Base-by-base conservation (phyloP, 2,888 invertebrate species). In the Himalopsyche japonica region DNA sequence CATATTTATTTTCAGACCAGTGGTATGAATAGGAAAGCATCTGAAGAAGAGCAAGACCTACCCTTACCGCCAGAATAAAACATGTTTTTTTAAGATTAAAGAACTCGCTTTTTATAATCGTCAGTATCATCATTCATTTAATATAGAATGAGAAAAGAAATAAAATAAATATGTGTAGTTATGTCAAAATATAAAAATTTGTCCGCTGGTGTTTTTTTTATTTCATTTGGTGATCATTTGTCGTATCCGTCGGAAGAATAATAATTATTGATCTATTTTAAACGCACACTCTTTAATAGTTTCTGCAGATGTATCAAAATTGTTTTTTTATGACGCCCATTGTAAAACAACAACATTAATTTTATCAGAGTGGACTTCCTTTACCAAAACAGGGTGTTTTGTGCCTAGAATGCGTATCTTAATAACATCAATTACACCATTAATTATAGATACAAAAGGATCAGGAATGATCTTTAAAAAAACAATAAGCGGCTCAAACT, bases 1-100 rank as follows among this genome's bases (percentile, higher is more conserved):
- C 0, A 88, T 0, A 5, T 90, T 0, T 85, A 89, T 1, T 88
- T 88, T 10, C 89, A 90, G 1, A 90, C 89, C 5, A 87, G 84
- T 20, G 90, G 88, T 85, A 7, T 91, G 91, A 48, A 90, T 91
- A 49, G 90, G 89, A 81, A 91, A 91, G 3, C 91, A 10, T 81
- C 81, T 6, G 84, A 84, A 81, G 81, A 84, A 27, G 84, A 84
- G 4, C 81, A 91, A n/a, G 92, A 92, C 76, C 88, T 92, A 76
- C 92, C 92, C 15, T 87, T 92, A 57, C 92, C 92, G 1, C 92
- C 92, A 1, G 92, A 92, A 86, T 92, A 88, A 87, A 48, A 70
- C 27, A 70, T 64, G 6, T 7, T 64, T n/a, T 27, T 27, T 27
- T 20, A 57, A 1, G 20, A 7, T 57, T 57, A 57, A 7, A 7